A percentile compares a stretch with the other conserved stretches of the same genome.
Evolutionary conservation across 2,113 vertebrate species (phyloP).

Genomic region (Daboia siamensis): DNA sequence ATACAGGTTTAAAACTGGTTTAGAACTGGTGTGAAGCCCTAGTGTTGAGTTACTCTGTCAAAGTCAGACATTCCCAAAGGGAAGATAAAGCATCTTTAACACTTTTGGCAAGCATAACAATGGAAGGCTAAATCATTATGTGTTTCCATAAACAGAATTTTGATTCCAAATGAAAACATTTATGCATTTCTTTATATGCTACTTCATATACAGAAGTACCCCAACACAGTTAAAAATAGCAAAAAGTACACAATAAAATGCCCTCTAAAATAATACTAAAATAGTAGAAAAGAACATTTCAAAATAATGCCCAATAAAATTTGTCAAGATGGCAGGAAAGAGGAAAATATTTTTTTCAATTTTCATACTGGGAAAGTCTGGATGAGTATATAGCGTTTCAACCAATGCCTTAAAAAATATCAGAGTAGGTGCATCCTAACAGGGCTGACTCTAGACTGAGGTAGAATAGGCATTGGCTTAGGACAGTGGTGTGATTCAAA

Average conservation of each 20-base stretch:
- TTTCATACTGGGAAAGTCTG: not conserved
- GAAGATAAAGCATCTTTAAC: not conserved
- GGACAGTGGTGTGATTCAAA: no score
- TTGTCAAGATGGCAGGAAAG: not conserved
- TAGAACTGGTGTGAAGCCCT: not conserved
- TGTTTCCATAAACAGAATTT: not conserved
- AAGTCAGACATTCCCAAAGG: not conserved
- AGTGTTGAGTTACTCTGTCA: not conserved
- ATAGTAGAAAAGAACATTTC: not conserved
- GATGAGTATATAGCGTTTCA: not conserved
- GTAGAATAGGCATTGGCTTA: not conserved
- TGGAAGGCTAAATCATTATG: not conserved
- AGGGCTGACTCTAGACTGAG: no score
- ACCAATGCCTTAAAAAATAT: not conserved
- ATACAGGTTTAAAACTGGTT: not conserved
- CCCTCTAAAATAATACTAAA: not conserved
- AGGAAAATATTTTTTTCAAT: not conserved
- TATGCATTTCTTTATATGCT: not conserved
- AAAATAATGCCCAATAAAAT: not conserved
- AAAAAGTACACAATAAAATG: not conserved
- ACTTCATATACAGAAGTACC: not conserved
- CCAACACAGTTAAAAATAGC: not conserved
- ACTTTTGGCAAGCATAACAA: not conserved
- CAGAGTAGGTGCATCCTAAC: not conserved
- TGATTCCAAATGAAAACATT: not conserved